Conservation (phyloP, 1,140 invertebrate species). For the Manduca sexta region DNA sequence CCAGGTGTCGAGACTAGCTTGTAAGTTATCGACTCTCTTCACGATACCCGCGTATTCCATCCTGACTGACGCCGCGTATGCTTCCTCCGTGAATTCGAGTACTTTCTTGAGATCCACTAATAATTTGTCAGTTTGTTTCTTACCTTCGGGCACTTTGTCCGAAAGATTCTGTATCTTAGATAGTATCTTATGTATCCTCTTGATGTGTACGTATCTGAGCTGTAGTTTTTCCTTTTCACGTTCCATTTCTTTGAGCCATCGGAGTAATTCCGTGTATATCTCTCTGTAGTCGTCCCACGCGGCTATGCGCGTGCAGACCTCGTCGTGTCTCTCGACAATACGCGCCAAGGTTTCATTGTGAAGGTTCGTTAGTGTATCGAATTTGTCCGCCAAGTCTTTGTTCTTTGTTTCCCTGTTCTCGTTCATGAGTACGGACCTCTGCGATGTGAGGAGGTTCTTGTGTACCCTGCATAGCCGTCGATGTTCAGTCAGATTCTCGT, state of each 20-base stretch:
- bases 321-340: constrained; percentile 86
- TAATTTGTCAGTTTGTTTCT: constrained; percentile 77
- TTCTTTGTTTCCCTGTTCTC: constrained; percentile 70
- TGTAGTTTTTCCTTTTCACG: constrained; percentile 84
- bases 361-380: constrained; percentile 85
- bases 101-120: constrained; percentile 79
- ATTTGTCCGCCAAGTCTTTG: constrained; percentile 78
- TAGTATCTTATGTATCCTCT: constrained; percentile 81
- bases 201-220: constrained; percentile 85
- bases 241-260: constrained; percentile 88
- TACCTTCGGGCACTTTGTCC: constrained; percentile 79
- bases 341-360: constrained; percentile 89
- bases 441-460: constrained; percentile 83
- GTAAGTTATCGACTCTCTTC: constrained; percentile 83
- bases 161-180: constrained; percentile 79
- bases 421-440: constrained; percentile 80
- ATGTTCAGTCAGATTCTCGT: constrained; percentile 87
- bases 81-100: constrained; percentile 83
- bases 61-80: constrained; percentile 82
- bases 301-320: constrained; percentile 81
- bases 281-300: constrained; percentile 88
- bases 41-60: constrained; percentile 85
- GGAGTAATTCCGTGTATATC: constrained; percentile 80
- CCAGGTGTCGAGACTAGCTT: constrained; percentile 89
- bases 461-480: constrained; percentile 88